Evolutionary conservation across 1,140 invertebrate species (phyloP), one percentile per base, ranked within the genome.

Genomic region (Planococcus citri): DNA sequence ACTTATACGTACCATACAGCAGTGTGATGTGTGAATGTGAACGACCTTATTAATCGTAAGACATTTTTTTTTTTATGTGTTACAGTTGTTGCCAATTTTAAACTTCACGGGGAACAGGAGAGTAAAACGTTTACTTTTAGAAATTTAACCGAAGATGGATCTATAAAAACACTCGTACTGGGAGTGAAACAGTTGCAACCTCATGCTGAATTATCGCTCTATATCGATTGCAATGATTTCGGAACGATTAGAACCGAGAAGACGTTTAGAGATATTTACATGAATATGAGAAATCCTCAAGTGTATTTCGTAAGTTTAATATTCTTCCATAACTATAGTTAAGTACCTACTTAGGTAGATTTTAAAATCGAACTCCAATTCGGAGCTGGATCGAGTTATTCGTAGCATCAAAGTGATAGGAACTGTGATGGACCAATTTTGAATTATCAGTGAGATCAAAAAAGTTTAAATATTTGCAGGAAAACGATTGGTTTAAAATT

Each of bases 31-130:
- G 12, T 3, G 29, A 33, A 33, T 33, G 29, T 33, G 12, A 33
- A 33, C 12, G 12, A 33, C 29, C 29, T 33, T n/a, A n/a, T n/a
- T n/a, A n/a, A n/a, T n/a, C n/a, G 3, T 33, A 33, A 33, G 29
- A 6, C 4, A 33, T 33, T 33, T 3, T 33, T 33, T 33, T n/a
- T n/a, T n/a, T n/a, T n/a, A n/a, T n/a, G 24, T 64, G 69, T 77
- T 76, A 68, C 73, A 87, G 86, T 87, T 2, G 80, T 85, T 27
- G 76, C 86, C 10, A 84, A 86, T 73, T 84, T 81, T 0, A 73
- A 82, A 12, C 81, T 84, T 71, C 77, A 84, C 27, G 78, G 76
- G 8, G 74, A 78, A 14, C 74, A 76, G 8, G 76, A 79, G 25
- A 74, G 77, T 0, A 80, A 83, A 71, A 80, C 83, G 72, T 78